Evolutionary conservation across 2,113 vertebrate species (phyloP).

Genomic region (Polypterus bichir): DNA sequence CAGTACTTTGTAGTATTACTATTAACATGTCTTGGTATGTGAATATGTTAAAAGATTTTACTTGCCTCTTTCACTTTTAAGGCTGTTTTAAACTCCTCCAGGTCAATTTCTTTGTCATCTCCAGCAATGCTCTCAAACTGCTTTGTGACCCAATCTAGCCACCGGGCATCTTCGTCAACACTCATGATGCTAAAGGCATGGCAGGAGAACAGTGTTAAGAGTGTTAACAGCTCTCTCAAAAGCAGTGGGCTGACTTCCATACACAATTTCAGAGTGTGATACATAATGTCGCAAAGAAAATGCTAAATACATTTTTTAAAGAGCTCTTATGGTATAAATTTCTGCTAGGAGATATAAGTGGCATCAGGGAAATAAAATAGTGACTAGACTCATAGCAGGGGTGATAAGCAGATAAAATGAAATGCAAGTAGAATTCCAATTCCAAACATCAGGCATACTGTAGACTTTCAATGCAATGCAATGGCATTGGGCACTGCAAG

Average conservation of each 20-base stretch:
- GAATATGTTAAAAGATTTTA: not conserved
- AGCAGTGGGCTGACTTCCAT: not conserved
- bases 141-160: constrained; percentile 68
- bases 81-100: constrained; percentile 64
- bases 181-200: constrained; percentile 36
- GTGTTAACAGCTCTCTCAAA: constrained; percentile 9
- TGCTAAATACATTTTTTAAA: not conserved
- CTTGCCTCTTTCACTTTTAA: constrained; percentile 80
- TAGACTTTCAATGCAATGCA: no score
- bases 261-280: not conserved
- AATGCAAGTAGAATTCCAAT: no score
- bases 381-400: no score
- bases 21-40: no score
- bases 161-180: constrained; percentile 50
- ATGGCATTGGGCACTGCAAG: no score
- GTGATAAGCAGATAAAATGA: no score
- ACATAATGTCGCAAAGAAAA: not conserved
- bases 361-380: no score
- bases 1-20: no score
- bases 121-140: constrained; percentile 67
- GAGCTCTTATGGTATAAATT: not conserved
- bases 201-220: not conserved
- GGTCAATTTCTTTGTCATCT: constrained; percentile 56
- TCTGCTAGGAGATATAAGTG: not conserved
- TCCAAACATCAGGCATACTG: no score